phyloP scores from a whole-genome alignment of 1,140 invertebrate species.

The Dufourea novaeangliae region DNA sequence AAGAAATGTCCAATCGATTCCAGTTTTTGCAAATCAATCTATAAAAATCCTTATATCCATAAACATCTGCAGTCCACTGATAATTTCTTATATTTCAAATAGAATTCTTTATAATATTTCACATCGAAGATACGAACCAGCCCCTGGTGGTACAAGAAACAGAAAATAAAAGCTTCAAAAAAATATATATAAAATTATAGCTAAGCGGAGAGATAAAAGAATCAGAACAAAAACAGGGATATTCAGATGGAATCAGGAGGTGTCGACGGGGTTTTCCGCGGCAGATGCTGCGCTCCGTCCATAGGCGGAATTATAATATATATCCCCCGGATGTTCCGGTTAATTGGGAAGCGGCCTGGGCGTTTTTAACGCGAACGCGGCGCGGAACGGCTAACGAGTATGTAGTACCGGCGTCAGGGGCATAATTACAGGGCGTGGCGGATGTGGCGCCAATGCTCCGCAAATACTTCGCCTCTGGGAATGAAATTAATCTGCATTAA shows the following conservation, averaged over 20 bases:
- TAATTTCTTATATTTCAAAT: no score
- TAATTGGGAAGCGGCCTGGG: constrained; percentile 22
- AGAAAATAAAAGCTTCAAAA: no score
- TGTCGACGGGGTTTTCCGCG: background rate
- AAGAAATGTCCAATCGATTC: no score
- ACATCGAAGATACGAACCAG: no score
- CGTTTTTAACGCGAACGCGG: constrained; percentile 20
- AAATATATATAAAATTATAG: no score
- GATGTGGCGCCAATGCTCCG: constrained; percentile 41
- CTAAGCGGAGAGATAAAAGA: background rate
- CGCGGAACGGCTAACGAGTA: constrained; percentile 28
- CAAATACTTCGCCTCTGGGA: constrained; percentile 43
- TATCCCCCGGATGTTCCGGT: constrained; percentile 40
- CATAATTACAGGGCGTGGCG: constrained; percentile 48
- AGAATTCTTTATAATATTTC: no score
- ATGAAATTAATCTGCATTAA: constrained; percentile 51
- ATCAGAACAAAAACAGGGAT: background rate
- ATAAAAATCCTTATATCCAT: no score
- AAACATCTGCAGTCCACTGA: no score
- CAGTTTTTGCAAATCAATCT: no score
- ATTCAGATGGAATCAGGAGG: background rate
- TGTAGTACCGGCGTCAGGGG: constrained; percentile 24
- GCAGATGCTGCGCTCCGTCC: background rate
- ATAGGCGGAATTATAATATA: background rate
- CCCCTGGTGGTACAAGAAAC: no score